Evolutionary conservation across 2,113 vertebrate species (phyloP).

Genomic region (Colinus virginianus): DNA sequence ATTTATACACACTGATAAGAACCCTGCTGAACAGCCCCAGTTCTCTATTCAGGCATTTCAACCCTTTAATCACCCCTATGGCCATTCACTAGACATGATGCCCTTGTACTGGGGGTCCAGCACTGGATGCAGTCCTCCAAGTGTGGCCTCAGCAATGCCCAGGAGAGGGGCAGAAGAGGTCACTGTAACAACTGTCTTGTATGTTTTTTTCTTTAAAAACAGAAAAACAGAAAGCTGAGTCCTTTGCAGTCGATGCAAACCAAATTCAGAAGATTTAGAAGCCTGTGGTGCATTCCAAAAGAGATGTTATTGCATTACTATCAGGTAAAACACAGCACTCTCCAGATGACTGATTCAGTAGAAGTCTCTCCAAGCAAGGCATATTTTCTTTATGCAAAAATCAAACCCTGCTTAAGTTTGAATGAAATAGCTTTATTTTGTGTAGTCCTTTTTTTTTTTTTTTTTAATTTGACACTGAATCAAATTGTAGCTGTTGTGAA

Average conservation of each 20-base stretch:
- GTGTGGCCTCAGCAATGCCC: background rate
- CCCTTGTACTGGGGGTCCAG: background rate
- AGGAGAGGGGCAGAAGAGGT: background rate
- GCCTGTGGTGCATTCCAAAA: background rate
- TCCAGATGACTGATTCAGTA: background rate
- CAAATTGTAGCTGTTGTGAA: background rate
- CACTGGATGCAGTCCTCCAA: background rate
- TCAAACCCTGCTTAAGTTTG: background rate
- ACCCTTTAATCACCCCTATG: fast-evolving
- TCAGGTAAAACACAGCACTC: background rate
- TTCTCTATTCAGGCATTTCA: background rate
- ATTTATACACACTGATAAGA: background rate
- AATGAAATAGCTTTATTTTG: background rate
- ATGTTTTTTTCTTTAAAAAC: background rate
- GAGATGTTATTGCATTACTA: background rate
- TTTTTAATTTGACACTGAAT: background rate
- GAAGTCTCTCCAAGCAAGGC: background rate
- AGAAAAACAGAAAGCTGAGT: background rate
- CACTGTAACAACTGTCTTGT: background rate
- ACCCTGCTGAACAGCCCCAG: background rate
- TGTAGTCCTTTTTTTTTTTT: background rate
- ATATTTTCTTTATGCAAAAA: background rate
- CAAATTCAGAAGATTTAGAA: background rate
- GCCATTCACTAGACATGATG: background rate
- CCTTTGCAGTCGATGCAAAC: background rate